Percentiles rank a stretch among this genome's conserved stretches.
These are phyloP conservation scores for Acomys russatus DNA, from an alignment of 2,797 vertebrate species.

Conservation along the genomic window DNA sequence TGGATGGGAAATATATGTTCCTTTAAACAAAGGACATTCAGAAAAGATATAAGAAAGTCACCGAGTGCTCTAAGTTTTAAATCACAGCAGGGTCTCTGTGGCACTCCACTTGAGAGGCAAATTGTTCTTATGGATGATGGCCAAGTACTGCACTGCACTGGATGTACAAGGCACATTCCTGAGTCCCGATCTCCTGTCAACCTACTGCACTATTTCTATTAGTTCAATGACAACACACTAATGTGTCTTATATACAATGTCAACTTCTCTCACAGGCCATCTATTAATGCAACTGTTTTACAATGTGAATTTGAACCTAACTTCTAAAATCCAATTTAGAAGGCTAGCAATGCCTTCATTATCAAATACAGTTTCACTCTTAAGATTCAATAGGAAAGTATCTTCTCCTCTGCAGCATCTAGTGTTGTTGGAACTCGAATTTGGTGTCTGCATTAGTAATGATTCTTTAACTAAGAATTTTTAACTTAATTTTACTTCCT, in stretches of 20 bases:
- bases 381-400: conserved; percentile 28
- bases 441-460: not conserved
- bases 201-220: not conserved
- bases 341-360: not conserved
- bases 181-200: not conserved
- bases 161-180: not conserved
- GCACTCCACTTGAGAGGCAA: not conserved
- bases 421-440: not conserved
- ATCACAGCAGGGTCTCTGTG: not conserved
- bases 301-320: not conserved
- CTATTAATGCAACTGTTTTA: not conserved
- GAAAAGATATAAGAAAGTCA: not conserved
- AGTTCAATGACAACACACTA: not conserved
- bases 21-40: not conserved
- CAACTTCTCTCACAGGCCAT: not conserved
- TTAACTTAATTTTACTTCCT: not conserved
- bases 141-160: not conserved
- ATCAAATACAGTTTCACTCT: not conserved
- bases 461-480: not conserved
- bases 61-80: not conserved
- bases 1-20: not conserved
- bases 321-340: conserved; percentile 38
- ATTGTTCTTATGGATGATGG: not conserved
- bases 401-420: not conserved
- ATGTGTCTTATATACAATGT: not conserved